Evolutionary conservation across 2,797 vertebrate species (phyloP), one percentile per base, ranked within the genome.

Genomic region (Orestias chungarensis): DNA sequence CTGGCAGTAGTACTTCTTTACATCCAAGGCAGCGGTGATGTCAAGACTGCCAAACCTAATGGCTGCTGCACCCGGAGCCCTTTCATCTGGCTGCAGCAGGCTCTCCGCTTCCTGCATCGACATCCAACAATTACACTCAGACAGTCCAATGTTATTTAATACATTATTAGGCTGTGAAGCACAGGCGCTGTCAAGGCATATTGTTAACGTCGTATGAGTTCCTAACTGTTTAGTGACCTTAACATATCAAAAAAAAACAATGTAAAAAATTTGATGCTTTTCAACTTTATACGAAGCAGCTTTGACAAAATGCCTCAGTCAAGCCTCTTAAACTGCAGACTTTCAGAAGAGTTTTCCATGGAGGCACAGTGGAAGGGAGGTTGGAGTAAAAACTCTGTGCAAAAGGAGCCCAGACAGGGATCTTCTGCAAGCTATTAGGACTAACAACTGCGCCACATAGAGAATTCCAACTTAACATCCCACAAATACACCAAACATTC

Each of bases 1-100:
- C 86, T 93, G 91, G 76, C 87, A 77, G 87, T 95, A 93, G 85
- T 87, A 91, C 66, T 91, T 88, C 84, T 93, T 93, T 74, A 95
- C 87, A 71, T 86, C 82, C 86, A 89, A 86, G 80, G 88, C 88
- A 23, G 42, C 66, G 43, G 85, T 81, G 71, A 94, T 90, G 88
- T 95, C 93, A 72, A 93, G 90, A 84, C 79, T 82, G 77, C 90
- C 85, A 80, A 94, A 95, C 66, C 74, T 82, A 79, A 93, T 68
- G 33, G 78, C 83, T 29, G 88, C 81, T 29, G 71, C 80, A 69
- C 75, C 74, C 49, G 76, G 54, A 38, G 84, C 73, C 67, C 64
- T 66, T 10, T 84, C 85, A 44, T 68, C 73, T 33, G 91, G 88
- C 47, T 88, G 81, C 74, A 81, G 71, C 52, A 82, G 87, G 68